Evolutionary conservation across 2,797 vertebrate genomes (phyloP), one percentile per base, ranked within the genome.

Genomic region (Clarias platycephalus): DNA sequence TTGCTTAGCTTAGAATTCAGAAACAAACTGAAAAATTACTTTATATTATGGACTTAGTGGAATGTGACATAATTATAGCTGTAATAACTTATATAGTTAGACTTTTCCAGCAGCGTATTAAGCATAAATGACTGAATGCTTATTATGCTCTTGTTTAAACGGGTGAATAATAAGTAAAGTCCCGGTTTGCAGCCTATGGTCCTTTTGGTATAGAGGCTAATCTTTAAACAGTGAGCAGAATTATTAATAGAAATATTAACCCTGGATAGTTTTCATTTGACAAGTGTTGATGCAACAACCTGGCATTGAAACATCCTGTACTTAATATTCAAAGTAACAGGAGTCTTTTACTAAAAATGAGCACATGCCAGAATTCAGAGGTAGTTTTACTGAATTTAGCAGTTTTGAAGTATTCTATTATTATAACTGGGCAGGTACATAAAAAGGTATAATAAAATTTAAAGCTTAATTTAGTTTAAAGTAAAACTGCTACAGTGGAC

Each of bases 191-290:
- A 86, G 55, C 40, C 12, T 49, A 44, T 40, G 10, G 75, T 31
- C n/a, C 15, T 64, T 62, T 31, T 83, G n/a, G 44, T 66, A 37
- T 76, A 67, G 13, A 82, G 13, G 80, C 66, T 88, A 89, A 87
- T 74, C 64, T 77, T 86, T 84, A 86, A 86, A 63, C 85, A 60
- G 24, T 55, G 22, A 57, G 62, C 62, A 79, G 60, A 70, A 84
- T 88, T 84, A 85, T 90, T 90, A 86, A 84, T 86, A 81, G 81
- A 87, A 87, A 87, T 87, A 88, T 89, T 88, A 89, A 90, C 89
- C 57, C 67, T 83, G 64, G 62, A 55, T n/a, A 26, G 76, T 62
- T 79, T 81, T 53, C 34, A 68, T 83, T 80, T 68, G 67, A 72
- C 76, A 82, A 67, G 26, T 63, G 64, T 62, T 79, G 34, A 62